phyloP scores from a whole-genome alignment of 2,797 vertebrate genomes.

The Sebastes variabilis region DNA sequence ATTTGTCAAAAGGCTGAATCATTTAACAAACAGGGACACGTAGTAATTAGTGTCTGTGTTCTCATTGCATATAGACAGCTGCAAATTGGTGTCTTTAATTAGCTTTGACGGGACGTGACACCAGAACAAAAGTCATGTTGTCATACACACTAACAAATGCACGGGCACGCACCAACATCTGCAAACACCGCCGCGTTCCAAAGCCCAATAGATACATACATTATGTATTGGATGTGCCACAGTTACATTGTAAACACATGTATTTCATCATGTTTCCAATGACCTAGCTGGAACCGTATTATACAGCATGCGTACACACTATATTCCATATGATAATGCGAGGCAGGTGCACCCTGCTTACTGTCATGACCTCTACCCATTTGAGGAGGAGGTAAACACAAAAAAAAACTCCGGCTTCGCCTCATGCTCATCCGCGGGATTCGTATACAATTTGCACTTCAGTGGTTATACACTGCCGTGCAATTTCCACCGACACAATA shows the following conservation, averaged over 20 bases:
- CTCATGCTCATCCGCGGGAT: not conserved
- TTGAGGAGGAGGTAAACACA: not conserved
- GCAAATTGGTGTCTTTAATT: not conserved
- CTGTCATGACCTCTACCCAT: constrained; percentile 10
- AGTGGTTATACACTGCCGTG: not conserved
- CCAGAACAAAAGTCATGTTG: not conserved
- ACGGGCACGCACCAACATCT: not conserved
- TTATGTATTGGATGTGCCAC: not conserved
- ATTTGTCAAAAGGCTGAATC: not conserved
- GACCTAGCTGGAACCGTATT: not conserved
- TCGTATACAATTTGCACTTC: constrained; percentile 50
- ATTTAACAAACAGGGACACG: not conserved
- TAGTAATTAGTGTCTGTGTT: not conserved
- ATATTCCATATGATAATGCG: not conserved
- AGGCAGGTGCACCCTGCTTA: not conserved
- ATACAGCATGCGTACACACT: not conserved
- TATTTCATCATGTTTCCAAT: constrained; percentile 4
- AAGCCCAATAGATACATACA: not conserved
- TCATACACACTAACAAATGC: not conserved
- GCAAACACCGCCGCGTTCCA: not conserved
- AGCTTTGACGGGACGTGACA: not conserved
- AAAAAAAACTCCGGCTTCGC: not conserved
- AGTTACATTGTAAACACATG: constrained; percentile 4
- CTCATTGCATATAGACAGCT: not conserved
- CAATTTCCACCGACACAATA: constrained; percentile 22